Evolutionary conservation across 2,888 invertebrate species (phyloP).

Genomic region (Drosophila buzzatii): DNA sequence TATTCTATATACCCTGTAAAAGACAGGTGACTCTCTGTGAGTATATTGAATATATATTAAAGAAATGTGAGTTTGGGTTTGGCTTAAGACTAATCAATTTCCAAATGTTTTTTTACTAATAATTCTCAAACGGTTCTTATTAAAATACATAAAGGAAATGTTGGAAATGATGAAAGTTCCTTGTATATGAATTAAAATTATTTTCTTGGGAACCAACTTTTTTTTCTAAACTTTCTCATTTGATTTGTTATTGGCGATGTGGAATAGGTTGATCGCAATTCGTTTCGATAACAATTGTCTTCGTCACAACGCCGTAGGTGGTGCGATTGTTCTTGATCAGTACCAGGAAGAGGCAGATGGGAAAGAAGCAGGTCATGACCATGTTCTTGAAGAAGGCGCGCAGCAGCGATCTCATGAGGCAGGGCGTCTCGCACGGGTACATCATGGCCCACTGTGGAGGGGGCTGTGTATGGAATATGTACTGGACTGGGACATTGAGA

Average conservation of each 20-base stretch:
- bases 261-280: neutral
- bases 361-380: slow-evolving; percentile 93
- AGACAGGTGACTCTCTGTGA: fast-evolving
- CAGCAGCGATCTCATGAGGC: slow-evolving; percentile 89
- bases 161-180: too few relatives aligned
- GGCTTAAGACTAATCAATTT: neutral
- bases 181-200: neutral
- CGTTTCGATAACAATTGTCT: slow-evolving; percentile 93
- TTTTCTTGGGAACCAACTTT: neutral
- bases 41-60: neutral
- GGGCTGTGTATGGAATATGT: slow-evolving; percentile 33
- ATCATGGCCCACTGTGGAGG: slow-evolving; percentile 86
- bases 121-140: neutral
- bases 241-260: neutral
- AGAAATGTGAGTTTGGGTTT: neutral
- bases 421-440: slow-evolving; percentile 89
- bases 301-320: slow-evolving; percentile 93
- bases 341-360: slow-evolving; percentile 92
- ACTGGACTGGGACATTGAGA: slow-evolving; percentile 82
- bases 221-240: neutral
- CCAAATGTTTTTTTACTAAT: neutral
- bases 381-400: slow-evolving; percentile 94
- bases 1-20: slow-evolving; percentile 10
- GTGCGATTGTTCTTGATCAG: slow-evolving; percentile 92
- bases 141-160: too few relatives aligned